Conservation (phyloP, 2,113 vertebrate species). For the Pterocles burchelli region DNA sequence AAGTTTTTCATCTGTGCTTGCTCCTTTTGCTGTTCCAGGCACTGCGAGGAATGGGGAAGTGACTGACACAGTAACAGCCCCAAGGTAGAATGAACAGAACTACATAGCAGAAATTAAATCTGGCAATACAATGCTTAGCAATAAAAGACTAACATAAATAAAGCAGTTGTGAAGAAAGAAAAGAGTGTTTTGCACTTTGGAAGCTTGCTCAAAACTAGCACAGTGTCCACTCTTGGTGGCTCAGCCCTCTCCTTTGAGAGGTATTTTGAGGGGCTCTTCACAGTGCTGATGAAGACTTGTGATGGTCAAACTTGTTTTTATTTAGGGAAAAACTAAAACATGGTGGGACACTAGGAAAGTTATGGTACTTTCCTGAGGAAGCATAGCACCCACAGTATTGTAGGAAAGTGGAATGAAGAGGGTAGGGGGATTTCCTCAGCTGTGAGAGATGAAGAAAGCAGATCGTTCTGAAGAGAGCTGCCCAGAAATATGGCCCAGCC, state of each 20-base stretch:
- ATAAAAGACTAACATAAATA: neutral
- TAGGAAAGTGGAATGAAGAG: neutral
- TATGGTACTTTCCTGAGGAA: neutral
- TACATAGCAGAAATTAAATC: neutral
- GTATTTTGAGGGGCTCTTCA: neutral
- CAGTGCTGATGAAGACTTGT: neutral
- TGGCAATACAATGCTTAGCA: neutral
- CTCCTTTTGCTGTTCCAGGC: neutral
- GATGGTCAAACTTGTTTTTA: neutral
- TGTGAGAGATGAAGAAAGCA: neutral
- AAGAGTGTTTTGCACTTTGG: neutral
- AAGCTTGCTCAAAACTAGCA: neutral
- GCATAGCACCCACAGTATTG: rapidly evolving
- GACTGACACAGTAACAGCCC: neutral
- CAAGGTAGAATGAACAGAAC: rapidly evolving
- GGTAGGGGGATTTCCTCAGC: neutral
- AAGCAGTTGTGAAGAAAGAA: neutral
- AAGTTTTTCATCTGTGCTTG: neutral
- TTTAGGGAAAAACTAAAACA: neutral
- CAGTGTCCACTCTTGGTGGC: neutral
- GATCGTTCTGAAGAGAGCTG: neutral
- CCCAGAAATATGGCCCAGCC: neutral
- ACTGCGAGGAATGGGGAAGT: neutral
- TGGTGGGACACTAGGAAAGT: neutral
- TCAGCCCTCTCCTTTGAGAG: neutral